Evolutionary conservation across 1,140 invertebrate species (phyloP).

Genomic region (Physella acuta): DNA sequence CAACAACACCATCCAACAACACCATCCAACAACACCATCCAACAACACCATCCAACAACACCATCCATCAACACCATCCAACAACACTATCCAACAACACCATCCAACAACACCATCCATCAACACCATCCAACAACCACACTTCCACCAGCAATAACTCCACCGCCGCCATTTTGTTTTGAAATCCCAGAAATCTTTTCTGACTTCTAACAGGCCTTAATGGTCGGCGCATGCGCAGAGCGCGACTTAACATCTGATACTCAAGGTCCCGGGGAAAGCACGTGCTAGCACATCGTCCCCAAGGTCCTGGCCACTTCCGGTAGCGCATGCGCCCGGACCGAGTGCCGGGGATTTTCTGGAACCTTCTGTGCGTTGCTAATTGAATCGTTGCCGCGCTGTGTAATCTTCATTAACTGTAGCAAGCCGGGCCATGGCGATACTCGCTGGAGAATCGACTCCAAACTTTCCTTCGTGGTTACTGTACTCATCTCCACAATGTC

Average conservation of each 20-base stretch:
- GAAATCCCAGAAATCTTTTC: slow-evolving; percentile 17
- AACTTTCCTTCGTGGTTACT: too few relatives aligned
- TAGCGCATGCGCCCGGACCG: slow-evolving; percentile 13
- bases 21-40: too few relatives aligned
- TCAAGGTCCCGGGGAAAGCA: not conserved
- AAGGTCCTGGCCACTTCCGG: slow-evolving; percentile 11
- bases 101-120: too few relatives aligned
- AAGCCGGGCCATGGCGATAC: not conserved
- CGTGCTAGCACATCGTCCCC: slow-evolving; percentile 4
- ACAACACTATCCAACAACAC: too few relatives aligned
- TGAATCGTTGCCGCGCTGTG: slow-evolving; percentile 8
- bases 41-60: too few relatives aligned
- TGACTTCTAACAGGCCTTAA: slow-evolving; percentile 15
- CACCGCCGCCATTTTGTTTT: too few relatives aligned
- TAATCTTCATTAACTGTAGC: slow-evolving; percentile 18
- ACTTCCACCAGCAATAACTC: too few relatives aligned
- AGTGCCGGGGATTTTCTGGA: slow-evolving; percentile 9
- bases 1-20: too few relatives aligned
- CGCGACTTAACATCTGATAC: slow-evolving; percentile 21
- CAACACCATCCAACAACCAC: too few relatives aligned
- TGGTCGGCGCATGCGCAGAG: slow-evolving; percentile 16
- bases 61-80: too few relatives aligned
- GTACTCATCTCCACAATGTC: too few relatives aligned
- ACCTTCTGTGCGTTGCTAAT: slow-evolving; percentile 15
- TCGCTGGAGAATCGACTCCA: not conserved